phyloP scores from a whole-genome alignment of 2,113 vertebrate genomes.

The Halichoeres trimaculatus region DNA sequence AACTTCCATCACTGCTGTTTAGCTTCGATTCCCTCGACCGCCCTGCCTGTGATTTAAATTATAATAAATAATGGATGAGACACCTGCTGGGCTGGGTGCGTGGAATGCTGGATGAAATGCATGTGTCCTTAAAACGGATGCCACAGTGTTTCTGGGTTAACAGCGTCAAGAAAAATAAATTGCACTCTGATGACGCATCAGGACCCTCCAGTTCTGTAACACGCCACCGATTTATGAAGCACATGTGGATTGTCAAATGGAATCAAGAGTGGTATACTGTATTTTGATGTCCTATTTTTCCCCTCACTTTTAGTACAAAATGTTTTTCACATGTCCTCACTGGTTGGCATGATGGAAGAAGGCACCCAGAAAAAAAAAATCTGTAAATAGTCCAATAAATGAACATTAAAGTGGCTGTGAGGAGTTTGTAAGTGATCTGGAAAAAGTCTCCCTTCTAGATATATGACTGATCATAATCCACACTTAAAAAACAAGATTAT shows the following conservation, averaged over 20 bases:
- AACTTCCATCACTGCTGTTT: slow-evolving; percentile 62
- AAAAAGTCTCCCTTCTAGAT: too few relatives aligned
- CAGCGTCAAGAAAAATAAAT: not conserved
- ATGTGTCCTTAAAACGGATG: not conserved
- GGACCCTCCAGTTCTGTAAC: not conserved
- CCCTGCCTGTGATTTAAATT: slow-evolving; percentile 41
- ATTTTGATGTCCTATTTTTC: not conserved
- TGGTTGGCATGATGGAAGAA: not conserved
- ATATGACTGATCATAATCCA: too few relatives aligned
- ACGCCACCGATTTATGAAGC: not conserved
- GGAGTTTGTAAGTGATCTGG: too few relatives aligned
- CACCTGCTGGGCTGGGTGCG: not conserved
- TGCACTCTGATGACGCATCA: not conserved
- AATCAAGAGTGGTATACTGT: not conserved
- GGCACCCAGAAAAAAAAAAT: not conserved
- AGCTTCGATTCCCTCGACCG: slow-evolving; percentile 36
- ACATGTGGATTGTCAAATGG: not conserved
- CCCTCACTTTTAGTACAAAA: too few relatives aligned
- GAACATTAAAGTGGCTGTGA: too few relatives aligned
- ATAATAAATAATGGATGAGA: slow-evolving; percentile 47
- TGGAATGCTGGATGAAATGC: not conserved
- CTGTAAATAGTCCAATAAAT: too few relatives aligned
- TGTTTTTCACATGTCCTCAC: not conserved
- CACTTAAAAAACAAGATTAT: too few relatives aligned
- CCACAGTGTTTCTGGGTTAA: not conserved